Evolutionary conservation across 1,140 invertebrate genomes (phyloP).

Genomic region (Trachelipus rathkii): DNA sequence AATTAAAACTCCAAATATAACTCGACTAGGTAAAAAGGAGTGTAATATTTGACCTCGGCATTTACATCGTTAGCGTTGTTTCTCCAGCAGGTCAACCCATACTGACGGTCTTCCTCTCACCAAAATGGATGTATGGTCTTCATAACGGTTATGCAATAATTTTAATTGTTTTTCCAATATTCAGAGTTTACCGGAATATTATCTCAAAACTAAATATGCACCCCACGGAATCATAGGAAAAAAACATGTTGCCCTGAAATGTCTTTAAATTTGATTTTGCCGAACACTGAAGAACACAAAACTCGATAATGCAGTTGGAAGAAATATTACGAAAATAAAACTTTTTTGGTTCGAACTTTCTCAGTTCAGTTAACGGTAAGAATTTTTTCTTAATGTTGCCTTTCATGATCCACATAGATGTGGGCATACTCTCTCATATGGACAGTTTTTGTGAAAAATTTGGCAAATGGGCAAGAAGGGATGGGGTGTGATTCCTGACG

Average conservation of each 20-base stretch:
- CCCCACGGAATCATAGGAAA: conserved; percentile 90
- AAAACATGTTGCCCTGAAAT: conserved; percentile 76
- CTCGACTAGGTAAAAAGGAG: conserved; percentile 69
- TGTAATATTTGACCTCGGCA: conserved; percentile 80
- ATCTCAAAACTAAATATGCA: conserved; percentile 62
- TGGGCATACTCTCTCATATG: conserved; percentile 77
- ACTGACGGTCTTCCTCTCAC: conserved; percentile 82
- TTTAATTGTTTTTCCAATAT: conserved; percentile 78
- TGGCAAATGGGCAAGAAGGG: conserved; percentile 74
- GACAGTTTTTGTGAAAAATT: conserved; percentile 86
- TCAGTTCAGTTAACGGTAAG: conserved; percentile 55
- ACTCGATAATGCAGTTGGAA: conserved; percentile 82
- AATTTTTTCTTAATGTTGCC: conserved; percentile 81
- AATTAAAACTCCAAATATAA: conserved; percentile 73
- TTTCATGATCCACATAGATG: conserved; percentile 93
- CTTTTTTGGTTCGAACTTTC: conserved; percentile 71
- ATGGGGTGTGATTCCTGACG: conserved; percentile 81
- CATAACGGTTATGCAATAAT: conserved; percentile 82
- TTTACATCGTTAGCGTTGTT: conserved; percentile 90
- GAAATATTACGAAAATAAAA: conserved; percentile 86
- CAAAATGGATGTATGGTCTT: conserved; percentile 90
- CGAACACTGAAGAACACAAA: conserved; percentile 82
- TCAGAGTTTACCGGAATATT: conserved; percentile 67
- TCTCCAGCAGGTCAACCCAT: conserved; percentile 78
- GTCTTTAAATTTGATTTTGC: conserved; percentile 80